Evolutionary conservation across 1,140 invertebrate genomes (phyloP), one percentile per base, ranked within the genome.

Genomic region (Bacillus rossius): DNA sequence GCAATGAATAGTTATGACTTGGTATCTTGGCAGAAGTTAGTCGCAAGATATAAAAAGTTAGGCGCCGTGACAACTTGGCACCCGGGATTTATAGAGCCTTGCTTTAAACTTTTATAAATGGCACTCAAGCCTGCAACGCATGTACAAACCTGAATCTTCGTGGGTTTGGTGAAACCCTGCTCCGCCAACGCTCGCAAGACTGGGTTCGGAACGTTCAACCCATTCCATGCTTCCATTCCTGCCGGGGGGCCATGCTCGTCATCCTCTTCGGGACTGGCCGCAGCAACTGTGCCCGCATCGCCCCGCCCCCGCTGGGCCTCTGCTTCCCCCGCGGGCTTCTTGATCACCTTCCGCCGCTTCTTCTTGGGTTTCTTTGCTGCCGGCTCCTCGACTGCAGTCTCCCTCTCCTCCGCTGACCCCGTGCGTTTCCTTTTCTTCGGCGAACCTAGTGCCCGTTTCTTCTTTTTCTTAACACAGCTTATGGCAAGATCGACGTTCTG

Each of bases 101-200:
- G n/a, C n/a, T n/a, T n/a, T n/a, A n/a, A n/a, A n/a, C n/a, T n/a
- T n/a, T n/a, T n/a, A n/a, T n/a, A n/a, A n/a, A n/a, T n/a, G n/a
- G n/a, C n/a, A n/a, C n/a, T n/a, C n/a, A n/a, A n/a, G n/a, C n/a
- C n/a, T n/a, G n/a, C n/a, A n/a, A n/a, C n/a, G n/a, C n/a, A n/a
- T n/a, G n/a, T n/a, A n/a, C n/a, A n/a, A n/a, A 76, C 73, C 68
- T 87, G 85, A 69, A 98, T 98, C 64, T 84, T 77, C 2, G 94
- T 98, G 1, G 96, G 96, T 13, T 79, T 72, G 41, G 73, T 75
- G 75, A 96, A 98, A 0, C 84, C 83, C 62, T 88, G 79, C 57
- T 91, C 87, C 14, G 77, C 71, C 8, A 98, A 72, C 3, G 88
- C 87, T 69, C 81, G 82, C 23, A 94, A 67, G 60, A 98, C 81